phyloP scores from a whole-genome alignment of 2,888 invertebrate species.

The Desoria tigrina region DNA sequence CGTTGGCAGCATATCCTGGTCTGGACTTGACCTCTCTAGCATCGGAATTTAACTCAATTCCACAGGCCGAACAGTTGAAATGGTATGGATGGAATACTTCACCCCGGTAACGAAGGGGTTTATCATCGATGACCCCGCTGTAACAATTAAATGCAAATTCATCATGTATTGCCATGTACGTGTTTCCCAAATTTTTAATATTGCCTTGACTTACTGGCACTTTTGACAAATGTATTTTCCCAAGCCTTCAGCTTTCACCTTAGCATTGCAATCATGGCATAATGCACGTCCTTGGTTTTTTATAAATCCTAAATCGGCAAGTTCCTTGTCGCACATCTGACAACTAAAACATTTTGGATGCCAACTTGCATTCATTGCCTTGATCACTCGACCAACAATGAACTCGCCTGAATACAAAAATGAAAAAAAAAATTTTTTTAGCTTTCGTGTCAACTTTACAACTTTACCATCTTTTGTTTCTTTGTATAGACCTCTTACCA shows the following conservation, averaged over 20 bases:
- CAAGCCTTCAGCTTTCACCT: conserved; percentile 89
- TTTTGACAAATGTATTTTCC: conserved; percentile 98
- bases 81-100: conserved; percentile 99
- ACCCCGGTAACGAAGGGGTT: conserved; percentile 85
- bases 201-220: conserved; percentile 92
- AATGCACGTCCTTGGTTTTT: conserved; percentile 80
- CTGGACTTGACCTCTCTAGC: conserved; percentile 93
- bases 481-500: too few species aligned
- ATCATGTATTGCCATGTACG: conserved; percentile 6
- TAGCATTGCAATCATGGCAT: conserved; percentile 95
- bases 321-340: conserved; percentile 83
- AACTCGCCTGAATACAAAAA: conserved; percentile 71
- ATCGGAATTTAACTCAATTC: conserved; percentile 88
- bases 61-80: conserved; percentile 93
- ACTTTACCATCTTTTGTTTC: too few species aligned
- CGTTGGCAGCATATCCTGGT: conserved; percentile 85
- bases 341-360: conserved; percentile 98
- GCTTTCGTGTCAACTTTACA: too few species aligned
- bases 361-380: conserved; percentile 99
- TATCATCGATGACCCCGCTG: conserved; percentile 87
- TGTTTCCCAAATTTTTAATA: neutral
- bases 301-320: conserved; percentile 97
- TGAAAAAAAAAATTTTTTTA: too few species aligned
- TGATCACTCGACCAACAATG: conserved; percentile 97
- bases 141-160: conserved; percentile 47